Evolutionary conservation across 1,140 invertebrate species (phyloP), one percentile per base, ranked within the genome.

Genomic region (Drosophila takahashii): DNA sequence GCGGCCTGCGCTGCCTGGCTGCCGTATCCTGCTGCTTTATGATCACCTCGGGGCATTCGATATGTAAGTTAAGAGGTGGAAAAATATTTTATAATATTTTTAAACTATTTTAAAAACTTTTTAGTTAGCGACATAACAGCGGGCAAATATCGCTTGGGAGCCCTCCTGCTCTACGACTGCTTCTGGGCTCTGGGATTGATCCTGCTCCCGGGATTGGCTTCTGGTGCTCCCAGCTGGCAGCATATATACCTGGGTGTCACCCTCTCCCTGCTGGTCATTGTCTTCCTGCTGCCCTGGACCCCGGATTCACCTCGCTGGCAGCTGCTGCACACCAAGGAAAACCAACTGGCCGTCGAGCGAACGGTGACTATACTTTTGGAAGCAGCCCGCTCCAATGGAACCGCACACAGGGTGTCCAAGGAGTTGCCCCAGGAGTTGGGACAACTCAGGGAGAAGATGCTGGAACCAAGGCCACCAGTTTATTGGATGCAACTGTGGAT

Each of bases 301-400:
- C 92, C 92, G 0, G 92, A 93, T 26, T 85, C 92, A n/a, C 92
- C 92, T 0, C 79, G 92, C 36, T 93, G 92, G 92, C 77, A 90
- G 42, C 75, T 93, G n/a, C 77, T 90, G 41, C 73, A 72, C 41
- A 44, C 51, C 0, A 62, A 62, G 13, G 54, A 79, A 36, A 74
- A 67, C 2, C 59, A 81, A 47, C 39, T 56, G 18, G 77, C 78
- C 9, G 11, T 89, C 1, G 56, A 77, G 2, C 52, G 51, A 1
- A 86, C 90, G 0, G 69, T 89, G 47, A 26, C 61, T 7, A 77
- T 92, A 7, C 10, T 93, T 2, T 66, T 87, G 10, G 57, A 89
- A 22, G 91, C 84, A 29, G 83, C 90, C 5, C 52, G 58, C 32
- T 69, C 86, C 3, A 93, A 93, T 65, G 91, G 92, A 34, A 77